Base-by-base conservation (phyloP, 2,888 invertebrate species). In the Meghimatium bilineatum region DNA sequence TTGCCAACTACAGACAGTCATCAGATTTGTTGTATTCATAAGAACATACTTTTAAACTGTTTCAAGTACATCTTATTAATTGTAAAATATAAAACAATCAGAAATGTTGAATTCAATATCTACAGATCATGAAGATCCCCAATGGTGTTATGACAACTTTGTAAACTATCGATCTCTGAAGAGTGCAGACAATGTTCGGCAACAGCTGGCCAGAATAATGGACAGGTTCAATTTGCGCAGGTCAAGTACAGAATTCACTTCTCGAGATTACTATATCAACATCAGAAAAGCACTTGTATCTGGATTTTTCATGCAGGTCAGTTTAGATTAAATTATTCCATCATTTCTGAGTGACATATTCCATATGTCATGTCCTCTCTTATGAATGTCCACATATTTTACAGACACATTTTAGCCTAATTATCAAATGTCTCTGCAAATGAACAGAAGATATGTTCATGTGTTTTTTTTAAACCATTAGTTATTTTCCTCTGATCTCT, bases 61-160 rank as follows among this genome's bases (percentile, higher is more conserved):
- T 17, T 56, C 56, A 56, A n/a, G 44, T 44, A 12, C 44, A 44
- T n/a, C n/a, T n/a, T n/a, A n/a, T n/a, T n/a, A n/a, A n/a, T 44
- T 44, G 44, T 44, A 44, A 44, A 44, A 44, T 12, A 44, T 8
- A 44, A n/a, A n/a, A 12, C n/a, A 63, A 10, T n/a, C 14, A n/a
- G 5, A n/a, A 26, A 63, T n/a, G 5, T n/a, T 63, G 26, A 1
- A n/a, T 63, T 63, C 2, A n/a, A n/a, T 63, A 63, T 23, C 36
- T 93, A n/a, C 93, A 99, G 99, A 98, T 93, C 96, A 97, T 95
- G 99, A 99, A 94, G 99, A 99, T 94, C 97, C 98, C 0, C 97
- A 98, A 94, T 99, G 99, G 99, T 99, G 99, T 93, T 99, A 99
- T 92, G 99, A 99, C 93, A 99, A 99, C 95, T 99, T 99, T 94